Conservation (phyloP, 1,140 invertebrate genomes). For the Drosophila pectinifera region DNA sequence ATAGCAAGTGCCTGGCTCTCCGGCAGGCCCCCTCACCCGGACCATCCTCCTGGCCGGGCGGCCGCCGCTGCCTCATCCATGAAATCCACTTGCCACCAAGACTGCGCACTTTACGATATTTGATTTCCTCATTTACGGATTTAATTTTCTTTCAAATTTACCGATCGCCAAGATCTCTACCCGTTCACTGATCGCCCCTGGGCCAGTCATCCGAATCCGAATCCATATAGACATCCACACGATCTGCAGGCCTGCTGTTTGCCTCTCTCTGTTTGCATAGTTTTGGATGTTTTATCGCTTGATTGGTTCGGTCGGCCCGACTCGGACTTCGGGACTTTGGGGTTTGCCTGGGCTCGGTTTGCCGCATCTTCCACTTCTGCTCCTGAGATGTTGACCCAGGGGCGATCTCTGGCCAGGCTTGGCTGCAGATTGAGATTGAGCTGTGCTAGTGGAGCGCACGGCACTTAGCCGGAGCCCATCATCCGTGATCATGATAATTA, state of each 20-base stretch:
- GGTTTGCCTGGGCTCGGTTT: constrained; percentile 58
- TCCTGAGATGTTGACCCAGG: constrained; percentile 60
- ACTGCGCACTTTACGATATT: constrained; percentile 82
- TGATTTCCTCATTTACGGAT: constrained; percentile 84
- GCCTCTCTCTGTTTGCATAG: constrained; percentile 68
- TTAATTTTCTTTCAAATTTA: constrained; percentile 83
- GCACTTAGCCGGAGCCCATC: constrained; percentile 43
- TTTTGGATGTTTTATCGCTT: constrained; percentile 81
- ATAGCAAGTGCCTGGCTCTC: constrained; percentile 36
- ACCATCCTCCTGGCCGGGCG: constrained; percentile 9
- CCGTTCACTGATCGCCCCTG: constrained; percentile 57
- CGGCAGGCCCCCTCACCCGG: constrained; percentile 8
- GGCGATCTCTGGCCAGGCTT: constrained; percentile 46
- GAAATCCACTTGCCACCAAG: constrained; percentile 72
- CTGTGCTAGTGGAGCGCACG: constrained; percentile 59
- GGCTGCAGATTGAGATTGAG: constrained; percentile 53
- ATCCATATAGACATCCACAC: constrained; percentile 52
- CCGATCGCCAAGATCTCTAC: constrained; percentile 66
- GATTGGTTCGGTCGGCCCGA: constrained; percentile 69
- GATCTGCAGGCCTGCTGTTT: constrained; percentile 49
- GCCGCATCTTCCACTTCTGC: constrained; percentile 49
- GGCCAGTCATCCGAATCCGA: constrained; percentile 53
- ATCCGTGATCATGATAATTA: constrained; percentile 53
- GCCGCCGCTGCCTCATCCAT: constrained; percentile 26
- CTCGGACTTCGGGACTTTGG: constrained; percentile 11